phyloP scores from a whole-genome alignment of 2,113 vertebrate species.

The Macaca mulatta region DNA sequence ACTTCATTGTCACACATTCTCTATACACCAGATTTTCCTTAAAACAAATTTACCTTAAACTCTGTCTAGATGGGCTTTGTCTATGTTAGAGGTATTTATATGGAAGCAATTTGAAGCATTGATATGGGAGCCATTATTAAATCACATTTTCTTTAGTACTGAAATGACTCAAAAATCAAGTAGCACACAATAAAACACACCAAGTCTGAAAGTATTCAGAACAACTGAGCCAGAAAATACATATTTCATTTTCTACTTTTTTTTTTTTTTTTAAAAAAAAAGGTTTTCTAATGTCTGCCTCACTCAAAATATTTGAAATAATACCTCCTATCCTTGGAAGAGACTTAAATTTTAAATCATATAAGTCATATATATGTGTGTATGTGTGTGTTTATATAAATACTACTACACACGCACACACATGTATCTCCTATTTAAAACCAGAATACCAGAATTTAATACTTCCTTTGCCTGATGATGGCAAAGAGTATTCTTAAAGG shows the following conservation, averaged over 20 bases:
- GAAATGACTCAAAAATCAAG: background rate
- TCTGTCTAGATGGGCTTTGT: background rate
- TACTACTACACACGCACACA: background rate
- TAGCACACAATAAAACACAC: background rate
- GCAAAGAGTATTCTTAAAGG: background rate
- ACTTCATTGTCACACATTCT: background rate
- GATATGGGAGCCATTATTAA: background rate
- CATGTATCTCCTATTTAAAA: background rate
- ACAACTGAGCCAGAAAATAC: background rate
- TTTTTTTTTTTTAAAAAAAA: background rate
- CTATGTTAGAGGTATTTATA: background rate
- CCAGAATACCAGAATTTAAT: background rate
- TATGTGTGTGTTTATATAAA: background rate
- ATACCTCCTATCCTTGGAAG: background rate
- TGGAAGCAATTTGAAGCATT: background rate
- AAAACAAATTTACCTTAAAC: background rate
- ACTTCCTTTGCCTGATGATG: background rate
- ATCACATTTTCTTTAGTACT: background rate
- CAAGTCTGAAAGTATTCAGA: background rate
- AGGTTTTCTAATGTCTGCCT: background rate
- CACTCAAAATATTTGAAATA: background rate
- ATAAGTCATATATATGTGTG: background rate
- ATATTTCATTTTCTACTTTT: background rate
- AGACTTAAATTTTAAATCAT: background rate
- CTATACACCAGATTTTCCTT: background rate